A percentile compares a stretch with the other conserved stretches of the same genome.
Evolutionary conservation across 2,113 vertebrate species (phyloP).

Genomic region (Fregata magnificens): DNA sequence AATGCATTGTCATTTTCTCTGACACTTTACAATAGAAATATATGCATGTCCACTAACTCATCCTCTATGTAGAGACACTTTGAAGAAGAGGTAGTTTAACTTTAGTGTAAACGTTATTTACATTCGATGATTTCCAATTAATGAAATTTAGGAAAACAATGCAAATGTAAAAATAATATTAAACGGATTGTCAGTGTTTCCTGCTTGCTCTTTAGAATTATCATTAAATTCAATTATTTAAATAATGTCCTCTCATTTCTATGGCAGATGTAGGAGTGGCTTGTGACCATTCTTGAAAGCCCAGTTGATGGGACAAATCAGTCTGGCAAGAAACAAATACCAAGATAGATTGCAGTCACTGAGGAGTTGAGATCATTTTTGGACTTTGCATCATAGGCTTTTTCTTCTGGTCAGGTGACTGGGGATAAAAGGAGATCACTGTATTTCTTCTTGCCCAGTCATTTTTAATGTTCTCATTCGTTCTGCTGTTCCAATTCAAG

Average conservation of each 20-base stretch:
- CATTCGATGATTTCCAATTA: neutral
- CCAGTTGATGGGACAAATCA: neutral
- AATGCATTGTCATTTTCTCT: neutral
- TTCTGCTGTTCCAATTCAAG: neutral
- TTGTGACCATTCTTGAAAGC: neutral
- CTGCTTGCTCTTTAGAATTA: neutral
- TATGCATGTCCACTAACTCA: fast-evolving
- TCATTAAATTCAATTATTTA: neutral
- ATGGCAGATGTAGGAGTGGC: neutral
- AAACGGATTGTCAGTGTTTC: neutral
- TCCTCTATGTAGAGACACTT: neutral
- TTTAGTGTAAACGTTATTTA: neutral
- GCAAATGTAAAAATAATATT: neutral
- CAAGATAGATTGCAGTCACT: neutral
- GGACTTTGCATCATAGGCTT: neutral
- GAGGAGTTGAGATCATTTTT: neutral
- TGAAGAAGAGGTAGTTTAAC: neutral
- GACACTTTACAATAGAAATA: neutral
- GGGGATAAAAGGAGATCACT: neutral
- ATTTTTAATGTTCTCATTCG: neutral
- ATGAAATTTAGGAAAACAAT: neutral
- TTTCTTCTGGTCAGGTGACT: neutral
- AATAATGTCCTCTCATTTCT: neutral
- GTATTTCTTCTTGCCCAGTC: neutral
- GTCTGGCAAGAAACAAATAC: neutral